Evolutionary conservation across 2,888 invertebrate species (phyloP).

Genomic region (Halocaridina rubra): DNA sequence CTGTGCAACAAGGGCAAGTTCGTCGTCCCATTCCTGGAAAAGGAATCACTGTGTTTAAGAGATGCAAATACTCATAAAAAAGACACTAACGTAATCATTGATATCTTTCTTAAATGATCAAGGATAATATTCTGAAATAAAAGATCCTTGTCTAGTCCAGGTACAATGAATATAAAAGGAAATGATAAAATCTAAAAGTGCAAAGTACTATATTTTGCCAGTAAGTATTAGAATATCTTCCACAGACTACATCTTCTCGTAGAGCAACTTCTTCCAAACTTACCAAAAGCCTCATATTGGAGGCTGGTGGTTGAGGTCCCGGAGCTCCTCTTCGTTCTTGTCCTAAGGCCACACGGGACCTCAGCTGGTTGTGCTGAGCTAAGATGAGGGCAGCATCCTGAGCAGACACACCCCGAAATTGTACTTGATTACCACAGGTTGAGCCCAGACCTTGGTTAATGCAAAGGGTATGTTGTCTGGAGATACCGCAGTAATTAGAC

Average conservation of each 20-base stretch:
- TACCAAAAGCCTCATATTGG: constrained; percentile 65
- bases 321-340: constrained; percentile 57
- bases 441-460: constrained; percentile 31
- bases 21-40: constrained; percentile 68
- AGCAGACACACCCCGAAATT: constrained; percentile 38
- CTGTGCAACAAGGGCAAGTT: constrained; percentile 68
- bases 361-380: constrained; percentile 63
- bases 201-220: too few species aligned
- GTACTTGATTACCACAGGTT: constrained; percentile 51
- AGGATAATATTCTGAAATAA: too few species aligned
- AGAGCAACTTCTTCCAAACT: not conserved
- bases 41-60: too few species aligned
- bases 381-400: constrained; percentile 60
- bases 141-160: too few species aligned
- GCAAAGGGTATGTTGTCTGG: constrained; percentile 61
- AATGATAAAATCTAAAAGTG: too few species aligned
- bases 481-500: constrained; percentile 60
- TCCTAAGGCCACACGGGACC: constrained; percentile 65
- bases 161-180: too few species aligned
- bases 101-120: too few species aligned
- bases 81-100: too few species aligned
- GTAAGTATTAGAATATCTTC: too few species aligned
- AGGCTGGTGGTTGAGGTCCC: constrained; percentile 64
- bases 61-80: too few species aligned
- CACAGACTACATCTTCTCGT: too few species aligned